Percentiles rank a stretch among this genome's conserved stretches.
Conservation (phyloP, 30 jellyfish, hydroid and myxozoan species). For the Cassiopea andromeda region DNA sequence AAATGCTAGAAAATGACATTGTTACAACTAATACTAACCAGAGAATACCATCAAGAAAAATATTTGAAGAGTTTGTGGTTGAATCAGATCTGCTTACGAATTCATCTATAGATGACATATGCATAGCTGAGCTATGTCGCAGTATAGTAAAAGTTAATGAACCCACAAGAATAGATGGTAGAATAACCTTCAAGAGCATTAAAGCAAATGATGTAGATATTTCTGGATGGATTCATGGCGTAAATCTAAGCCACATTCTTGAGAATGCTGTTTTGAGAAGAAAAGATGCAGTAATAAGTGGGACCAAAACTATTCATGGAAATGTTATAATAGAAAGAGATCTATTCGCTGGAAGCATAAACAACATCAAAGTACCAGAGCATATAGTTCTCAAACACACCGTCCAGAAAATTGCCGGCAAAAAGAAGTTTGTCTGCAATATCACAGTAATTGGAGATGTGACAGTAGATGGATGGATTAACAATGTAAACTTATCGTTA, state of each 20-base stretch:
- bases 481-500: conserved; percentile 49
- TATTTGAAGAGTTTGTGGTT: conserved; percentile 13
- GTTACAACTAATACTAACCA: conserved; percentile 74
- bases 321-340: conserved; percentile 9
- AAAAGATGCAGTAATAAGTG: conserved; percentile 7
- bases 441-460: conserved; percentile 39
- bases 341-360: conserved; percentile 16
- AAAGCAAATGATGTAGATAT: conserved; percentile 10
- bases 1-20: conserved; percentile 44
- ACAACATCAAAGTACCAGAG: conserved; percentile 21
- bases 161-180: conserved; percentile 4
- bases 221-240: conserved; percentile 34
- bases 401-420: conserved; percentile 59
- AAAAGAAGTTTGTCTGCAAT: background rate
- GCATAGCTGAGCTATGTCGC: conserved; percentile 42
- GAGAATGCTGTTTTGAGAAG: conserved; percentile 46
- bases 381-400: conserved; percentile 54
- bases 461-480: background rate
- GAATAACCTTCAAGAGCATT: conserved; percentile 1
- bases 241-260: conserved; percentile 3
- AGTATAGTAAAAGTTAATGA: conserved; percentile 20
- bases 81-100: conserved; percentile 31
- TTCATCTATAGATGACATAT: conserved; percentile 63
- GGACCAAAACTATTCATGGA: conserved; percentile 35
- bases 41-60: conserved; percentile 37